Evolutionary conservation across 2,888 invertebrate genomes (phyloP).

Genomic region (Ophion ellenae): DNA sequence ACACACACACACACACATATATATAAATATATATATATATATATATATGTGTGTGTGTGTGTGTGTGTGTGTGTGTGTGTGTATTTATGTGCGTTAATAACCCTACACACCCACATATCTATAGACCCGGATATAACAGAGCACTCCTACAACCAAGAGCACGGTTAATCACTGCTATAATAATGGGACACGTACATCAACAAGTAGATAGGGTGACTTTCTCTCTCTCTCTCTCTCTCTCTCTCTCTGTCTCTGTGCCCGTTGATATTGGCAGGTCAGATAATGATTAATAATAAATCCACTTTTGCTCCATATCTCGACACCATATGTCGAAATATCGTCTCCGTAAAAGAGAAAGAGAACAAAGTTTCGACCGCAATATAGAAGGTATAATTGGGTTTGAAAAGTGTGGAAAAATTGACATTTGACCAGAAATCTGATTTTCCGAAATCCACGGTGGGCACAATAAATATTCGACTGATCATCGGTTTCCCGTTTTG

Average conservation of each 20-base stretch:
- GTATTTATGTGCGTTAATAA: no score
- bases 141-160: slow-evolving; percentile 53
- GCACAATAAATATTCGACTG: no score
- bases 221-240: neutral
- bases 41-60: slow-evolving; percentile 28
- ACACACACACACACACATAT: no score
- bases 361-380: neutral
- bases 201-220: slow-evolving; percentile 61
- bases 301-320: slow-evolving; percentile 2
- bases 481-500: no score
- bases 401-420: no score
- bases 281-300: slow-evolving; percentile 63
- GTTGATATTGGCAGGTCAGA: slow-evolving; percentile 63
- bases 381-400: no score
- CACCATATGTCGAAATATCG: neutral
- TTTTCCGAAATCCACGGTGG: no score
- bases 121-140: slow-evolving; percentile 45
- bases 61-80: slow-evolving; percentile 3
- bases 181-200: slow-evolving; percentile 66
- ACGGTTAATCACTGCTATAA: slow-evolving; percentile 66
- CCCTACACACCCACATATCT: slow-evolving; percentile 7
- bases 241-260: neutral
- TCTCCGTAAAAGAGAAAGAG: neutral
- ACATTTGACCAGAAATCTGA: no score
- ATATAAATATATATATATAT: neutral